Evolutionary conservation across 2,113 vertebrate genomes (phyloP).

Genomic region (Ochotona curzoniae): DNA sequence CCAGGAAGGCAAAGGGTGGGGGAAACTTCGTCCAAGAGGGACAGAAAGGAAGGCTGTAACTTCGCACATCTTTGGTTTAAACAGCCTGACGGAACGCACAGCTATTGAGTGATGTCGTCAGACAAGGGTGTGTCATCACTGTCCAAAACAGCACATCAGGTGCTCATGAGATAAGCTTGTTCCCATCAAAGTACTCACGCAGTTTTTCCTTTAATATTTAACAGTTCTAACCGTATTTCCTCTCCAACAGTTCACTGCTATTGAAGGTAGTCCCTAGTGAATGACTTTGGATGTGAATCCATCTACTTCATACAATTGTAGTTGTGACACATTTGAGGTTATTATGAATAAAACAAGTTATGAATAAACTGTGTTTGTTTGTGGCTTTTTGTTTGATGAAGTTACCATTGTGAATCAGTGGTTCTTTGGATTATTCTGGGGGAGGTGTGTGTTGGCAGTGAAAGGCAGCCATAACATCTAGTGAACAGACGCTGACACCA

Average conservation of each 20-base stretch:
- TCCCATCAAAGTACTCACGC: conserved; percentile 39
- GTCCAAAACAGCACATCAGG: not conserved
- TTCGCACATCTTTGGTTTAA: conserved; percentile 8
- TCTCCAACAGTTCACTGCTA: not conserved
- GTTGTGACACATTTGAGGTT: conserved; percentile 64
- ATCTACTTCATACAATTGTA: conserved; percentile 64
- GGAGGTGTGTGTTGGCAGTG: conserved; percentile 26
- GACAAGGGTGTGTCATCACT: not conserved
- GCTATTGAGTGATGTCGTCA: not conserved
- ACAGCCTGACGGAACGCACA: not conserved
- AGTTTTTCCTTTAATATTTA: conserved; percentile 16
- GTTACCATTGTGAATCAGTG: conserved; percentile 73
- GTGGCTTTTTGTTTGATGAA: conserved; percentile 60
- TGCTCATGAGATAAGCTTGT: conserved; percentile 33
- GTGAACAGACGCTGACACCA: conserved; percentile 20
- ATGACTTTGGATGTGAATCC: conserved; percentile 52
- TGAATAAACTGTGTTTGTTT: conserved; percentile 75
- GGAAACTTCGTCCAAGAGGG: no score
- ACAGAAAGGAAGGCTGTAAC: no score
- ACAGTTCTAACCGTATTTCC: not conserved
- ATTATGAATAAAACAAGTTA: conserved; percentile 69
- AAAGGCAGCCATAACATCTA: not conserved
- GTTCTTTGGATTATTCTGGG: conserved; percentile 57
- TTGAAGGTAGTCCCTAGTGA: conserved; percentile 27
- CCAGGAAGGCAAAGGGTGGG: no score